Evolutionary conservation across 2,888 invertebrate genomes (phyloP).

Genomic region (Empis livida): DNA sequence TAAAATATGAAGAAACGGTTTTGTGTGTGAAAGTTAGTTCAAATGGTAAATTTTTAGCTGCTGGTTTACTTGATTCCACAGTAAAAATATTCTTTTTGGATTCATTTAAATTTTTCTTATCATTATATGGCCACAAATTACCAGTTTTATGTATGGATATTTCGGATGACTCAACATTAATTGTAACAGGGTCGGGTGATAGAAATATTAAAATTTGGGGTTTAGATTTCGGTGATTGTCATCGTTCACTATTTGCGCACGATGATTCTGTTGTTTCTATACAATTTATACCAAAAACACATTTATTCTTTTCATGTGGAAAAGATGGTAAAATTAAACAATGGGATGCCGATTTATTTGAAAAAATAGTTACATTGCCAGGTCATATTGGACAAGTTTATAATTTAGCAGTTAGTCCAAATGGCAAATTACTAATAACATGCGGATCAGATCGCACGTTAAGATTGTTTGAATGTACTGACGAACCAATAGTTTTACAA

Average conservation of each 20-base stretch:
- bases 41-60: conserved; percentile 77
- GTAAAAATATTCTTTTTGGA: conserved; percentile 93
- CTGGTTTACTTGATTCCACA: conserved; percentile 81
- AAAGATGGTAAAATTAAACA: conserved; percentile 91
- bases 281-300: conserved; percentile 80
- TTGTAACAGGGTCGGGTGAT: conserved; percentile 92
- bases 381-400: conserved; percentile 75
- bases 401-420: conserved; percentile 62
- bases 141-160: conserved; percentile 91
- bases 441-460: conserved; percentile 82
- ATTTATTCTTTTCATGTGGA: conserved; percentile 85
- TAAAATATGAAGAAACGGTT: conserved; percentile 80
- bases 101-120: conserved; percentile 88
- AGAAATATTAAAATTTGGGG: conserved; percentile 97
- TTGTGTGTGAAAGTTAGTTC: conserved; percentile 71
- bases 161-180: conserved; percentile 70
- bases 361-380: conserved; percentile 78
- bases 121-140: conserved; percentile 90
- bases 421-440: conserved; percentile 62
- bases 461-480: conserved; percentile 71
- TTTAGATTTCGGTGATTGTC: conserved; percentile 97
- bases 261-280: conserved; percentile 87
- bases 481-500: conserved; percentile 82
- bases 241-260: conserved; percentile 89
- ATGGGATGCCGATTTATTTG: conserved; percentile 91